Evolutionary conservation across 2,888 invertebrate species (phyloP).

Genomic region (Drosophila lacicola): DNA sequence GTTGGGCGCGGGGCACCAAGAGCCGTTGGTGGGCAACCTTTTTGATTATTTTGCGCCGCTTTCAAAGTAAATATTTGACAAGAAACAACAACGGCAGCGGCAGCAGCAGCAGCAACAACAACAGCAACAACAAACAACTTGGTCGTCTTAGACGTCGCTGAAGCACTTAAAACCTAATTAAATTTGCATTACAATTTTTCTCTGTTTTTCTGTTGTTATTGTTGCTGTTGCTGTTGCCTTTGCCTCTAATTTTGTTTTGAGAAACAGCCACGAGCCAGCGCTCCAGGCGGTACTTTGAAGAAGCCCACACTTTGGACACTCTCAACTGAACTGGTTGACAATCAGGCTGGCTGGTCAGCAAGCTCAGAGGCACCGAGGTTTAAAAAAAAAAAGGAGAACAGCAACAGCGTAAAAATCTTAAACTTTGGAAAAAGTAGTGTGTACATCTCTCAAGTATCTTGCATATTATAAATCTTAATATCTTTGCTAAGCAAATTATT

Average conservation of each 20-base stretch:
- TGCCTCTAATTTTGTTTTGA: conserved; percentile 74
- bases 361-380: neutral
- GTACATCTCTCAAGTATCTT: conserved; percentile 21
- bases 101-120: conserved; percentile 18
- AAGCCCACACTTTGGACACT: conserved; percentile 32
- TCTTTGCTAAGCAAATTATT: conserved; percentile 36
- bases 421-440: conserved; percentile 8
- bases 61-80: conserved; percentile 80
- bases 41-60: conserved; percentile 73
- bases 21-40: conserved; percentile 58
- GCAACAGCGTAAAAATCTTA: conserved; percentile 10
- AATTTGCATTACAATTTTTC: conserved; percentile 81
- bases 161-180: conserved; percentile 81
- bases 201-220: conserved; percentile 39
- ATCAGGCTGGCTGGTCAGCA: conserved; percentile 51
- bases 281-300: conserved; percentile 59
- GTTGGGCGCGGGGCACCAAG: conserved; percentile 1
- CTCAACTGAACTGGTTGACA: conserved; percentile 68
- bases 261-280: conserved; percentile 70
- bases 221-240: conserved; percentile 43
- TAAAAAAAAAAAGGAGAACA: neutral
- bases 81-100: conserved; percentile 48
- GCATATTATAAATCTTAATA: conserved; percentile 44
- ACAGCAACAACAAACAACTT: conserved; percentile 40
- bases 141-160: conserved; percentile 62